These are phyloP conservation scores for Tauraco erythrolophus DNA, from an alignment of 2,113 vertebrate species.

Conservation along the genomic window DNA sequence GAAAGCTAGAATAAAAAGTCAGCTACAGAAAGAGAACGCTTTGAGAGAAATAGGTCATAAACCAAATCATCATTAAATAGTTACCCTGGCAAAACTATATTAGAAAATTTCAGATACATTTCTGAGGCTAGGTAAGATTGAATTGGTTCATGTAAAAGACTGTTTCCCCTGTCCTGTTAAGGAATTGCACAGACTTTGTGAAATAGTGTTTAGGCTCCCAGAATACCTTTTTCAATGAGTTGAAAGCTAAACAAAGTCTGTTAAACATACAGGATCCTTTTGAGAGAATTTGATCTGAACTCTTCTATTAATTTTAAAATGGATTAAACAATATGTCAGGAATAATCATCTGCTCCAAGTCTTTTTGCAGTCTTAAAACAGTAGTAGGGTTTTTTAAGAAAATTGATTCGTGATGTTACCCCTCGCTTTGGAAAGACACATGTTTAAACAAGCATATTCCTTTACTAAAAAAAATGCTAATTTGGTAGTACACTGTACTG, in stretches of 20 bases:
- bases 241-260: conserved; percentile 46
- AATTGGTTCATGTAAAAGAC: not conserved
- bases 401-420: conserved; percentile 71
- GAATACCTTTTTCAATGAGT: conserved; percentile 40
- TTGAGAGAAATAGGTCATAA: not conserved
- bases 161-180: not conserved
- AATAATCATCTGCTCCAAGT: conserved; percentile 37
- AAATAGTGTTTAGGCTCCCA: conserved; percentile 22
- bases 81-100: not conserved
- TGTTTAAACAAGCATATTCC: conserved; percentile 78
- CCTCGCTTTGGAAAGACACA: conserved; percentile 76
- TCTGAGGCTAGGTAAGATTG: not conserved
- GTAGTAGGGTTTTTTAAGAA: conserved; percentile 57
- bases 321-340: conserved; percentile 22
- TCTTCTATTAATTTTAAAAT: conserved; percentile 37
- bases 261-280: conserved; percentile 28
- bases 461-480: conserved; percentile 76
- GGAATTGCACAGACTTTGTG: not conserved
- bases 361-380: not conserved
- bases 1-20: not conserved
- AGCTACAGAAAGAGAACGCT: not conserved
- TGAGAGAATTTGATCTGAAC: conserved; percentile 21
- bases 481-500: conserved; percentile 75
- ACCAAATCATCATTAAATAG: not conserved
- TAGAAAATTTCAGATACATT: not conserved